Base-by-base conservation (phyloP, 2,797 vertebrate species). In the Danio choprae region DNA sequence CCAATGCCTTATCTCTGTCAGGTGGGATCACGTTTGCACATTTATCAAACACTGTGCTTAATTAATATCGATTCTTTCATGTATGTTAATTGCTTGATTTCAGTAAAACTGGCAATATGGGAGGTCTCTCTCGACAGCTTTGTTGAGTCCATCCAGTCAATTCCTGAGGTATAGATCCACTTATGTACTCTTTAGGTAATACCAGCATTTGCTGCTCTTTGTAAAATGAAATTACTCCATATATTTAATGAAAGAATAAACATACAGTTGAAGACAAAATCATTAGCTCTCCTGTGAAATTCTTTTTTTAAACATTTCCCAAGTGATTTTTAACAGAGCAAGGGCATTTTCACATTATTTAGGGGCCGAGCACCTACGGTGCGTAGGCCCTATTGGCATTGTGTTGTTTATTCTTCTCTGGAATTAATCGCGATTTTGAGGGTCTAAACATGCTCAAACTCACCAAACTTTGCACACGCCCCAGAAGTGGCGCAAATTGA, bases 21-120 rank as follows among this genome's bases (percentile, higher is more conserved):
- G 98, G 97, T 98, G 84, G 92, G 94, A 8, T 76, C n/a, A 13
- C 79, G 20, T 44, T 51, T 44, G 9, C 55, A 4, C 59, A 43
- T 74, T 15, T n/a, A 10, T 8, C 0, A 20, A 51, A 36, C 11
- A 29, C 20, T 74, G 16, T 13, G 1, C 0, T 16, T 4, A 41
- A 50, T 12, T 18, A 10, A 7, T 36, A 43, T 50, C 59, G 3
- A 63, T 18, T 7, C 12, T 29, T 18, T 15, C 6, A 63, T 6
- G 48, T 18, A 79, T 40, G 72, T 50, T 50, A 8, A 74, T 77
- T 87, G 11, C 82, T 80, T 62, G 43, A 12, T 71, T 72, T 38
- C 84, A 99, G 97, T 99, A 80, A 99, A 99, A 88, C 90, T 99
- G 90, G 98, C 97, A 10, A 98, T 99, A 90, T 99, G 97, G 98